These are phyloP conservation scores for Sinodicranocentrus sp. DNA, from an alignment of 2,888 invertebrate species.

Conservation along the genomic window DNA sequence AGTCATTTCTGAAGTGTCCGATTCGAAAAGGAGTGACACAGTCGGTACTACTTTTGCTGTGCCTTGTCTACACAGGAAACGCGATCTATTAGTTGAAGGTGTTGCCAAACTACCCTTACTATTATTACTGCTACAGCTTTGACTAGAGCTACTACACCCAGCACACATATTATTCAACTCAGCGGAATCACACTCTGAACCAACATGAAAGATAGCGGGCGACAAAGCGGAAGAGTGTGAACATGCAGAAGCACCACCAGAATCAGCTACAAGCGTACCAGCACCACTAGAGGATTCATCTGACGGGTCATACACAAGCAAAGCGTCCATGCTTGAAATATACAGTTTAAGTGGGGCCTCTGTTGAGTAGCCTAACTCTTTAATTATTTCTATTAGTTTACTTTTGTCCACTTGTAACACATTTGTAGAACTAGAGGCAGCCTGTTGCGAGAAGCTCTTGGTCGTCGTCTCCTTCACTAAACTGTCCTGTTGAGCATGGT, in stretches of 20 bases:
- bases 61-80: constrained; percentile 22
- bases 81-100: not conserved
- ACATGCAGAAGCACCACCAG: constrained; percentile 32
- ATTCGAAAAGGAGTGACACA: no score
- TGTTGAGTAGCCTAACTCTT: constrained; percentile 73
- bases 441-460: not conserved
- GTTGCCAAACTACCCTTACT: not conserved
- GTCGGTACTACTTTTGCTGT: constrained; percentile 28
- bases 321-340: constrained; percentile 76
- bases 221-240: constrained; percentile 18
- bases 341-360: constrained; percentile 73
- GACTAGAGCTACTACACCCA: not conserved
- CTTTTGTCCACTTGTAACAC: constrained; percentile 42
- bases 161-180: not conserved
- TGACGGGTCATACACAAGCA: constrained; percentile 74
- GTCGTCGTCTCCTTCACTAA: not conserved
- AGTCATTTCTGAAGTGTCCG: constrained; percentile 29
- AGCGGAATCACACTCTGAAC: constrained; percentile 22
- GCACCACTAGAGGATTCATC: constrained; percentile 30
- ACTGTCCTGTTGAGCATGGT: not conserved
- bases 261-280: constrained; percentile 6
- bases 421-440: not conserved
- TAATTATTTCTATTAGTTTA: constrained; percentile 64
- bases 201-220: not conserved
- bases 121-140: not conserved